Conservation (phyloP, 2,888 invertebrate genomes). For the Drosophila paucipuncta region DNA sequence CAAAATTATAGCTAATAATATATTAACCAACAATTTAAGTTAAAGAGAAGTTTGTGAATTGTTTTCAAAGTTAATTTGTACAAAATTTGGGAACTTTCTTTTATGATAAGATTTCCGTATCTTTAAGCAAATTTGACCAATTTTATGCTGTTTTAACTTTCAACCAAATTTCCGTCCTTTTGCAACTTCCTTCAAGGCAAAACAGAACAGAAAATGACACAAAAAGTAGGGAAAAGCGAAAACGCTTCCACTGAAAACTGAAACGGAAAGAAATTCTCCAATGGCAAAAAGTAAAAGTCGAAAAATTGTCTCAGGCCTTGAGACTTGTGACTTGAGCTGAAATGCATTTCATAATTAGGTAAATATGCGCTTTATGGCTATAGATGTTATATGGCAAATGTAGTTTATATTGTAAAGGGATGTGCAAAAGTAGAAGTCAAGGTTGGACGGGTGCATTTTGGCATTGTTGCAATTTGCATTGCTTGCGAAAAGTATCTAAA, state of each 20-base stretch:
- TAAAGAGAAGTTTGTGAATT: neutral
- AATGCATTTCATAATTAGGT: constrained; percentile 57
- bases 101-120: neutral
- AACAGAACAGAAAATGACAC: constrained; percentile 15
- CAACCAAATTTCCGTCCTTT: constrained; percentile 3
- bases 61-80: neutral
- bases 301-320: constrained; percentile 62
- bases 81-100: neutral
- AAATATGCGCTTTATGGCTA: constrained; percentile 48
- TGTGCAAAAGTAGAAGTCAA: constrained; percentile 59
- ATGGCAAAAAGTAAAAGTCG: constrained; percentile 51
- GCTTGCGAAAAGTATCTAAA: constrained; percentile 81
- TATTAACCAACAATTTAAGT: neutral
- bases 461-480: constrained; percentile 71
- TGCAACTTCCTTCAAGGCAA: constrained; percentile 52
- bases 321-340: constrained; percentile 7
- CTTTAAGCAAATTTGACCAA: neutral
- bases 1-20: neutral
- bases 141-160: neutral
- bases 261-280: constrained; percentile 38
- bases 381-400: constrained; percentile 13
- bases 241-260: constrained; percentile 38
- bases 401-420: constrained; percentile 55
- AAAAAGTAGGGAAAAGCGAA: constrained; percentile 24
- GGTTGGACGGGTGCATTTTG: constrained; percentile 70